Conservation (phyloP, 2,797 vertebrate genomes). For the Chiloscyllium punctatum region DNA sequence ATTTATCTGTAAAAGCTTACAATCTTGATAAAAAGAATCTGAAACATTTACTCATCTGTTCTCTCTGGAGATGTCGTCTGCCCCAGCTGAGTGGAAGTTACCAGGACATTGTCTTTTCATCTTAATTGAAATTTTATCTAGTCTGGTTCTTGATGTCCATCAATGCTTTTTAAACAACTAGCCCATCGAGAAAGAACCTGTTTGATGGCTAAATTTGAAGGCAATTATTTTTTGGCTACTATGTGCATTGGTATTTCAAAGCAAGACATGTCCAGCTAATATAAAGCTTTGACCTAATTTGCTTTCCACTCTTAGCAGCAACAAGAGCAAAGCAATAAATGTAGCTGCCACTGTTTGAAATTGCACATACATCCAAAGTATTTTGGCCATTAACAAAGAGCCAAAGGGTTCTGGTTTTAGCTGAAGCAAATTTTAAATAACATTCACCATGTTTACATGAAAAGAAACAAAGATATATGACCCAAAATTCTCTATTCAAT, state of each 20-base stretch:
- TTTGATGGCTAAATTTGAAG: not conserved
- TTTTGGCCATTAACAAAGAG: not conserved
- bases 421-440: not conserved
- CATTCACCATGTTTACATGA: not conserved
- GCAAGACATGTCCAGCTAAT: not conserved
- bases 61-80: not conserved
- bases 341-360: not conserved
- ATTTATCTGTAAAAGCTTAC: not conserved
- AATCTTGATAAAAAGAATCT: not conserved
- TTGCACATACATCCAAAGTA: not conserved
- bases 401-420: not conserved
- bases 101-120: not conserved
- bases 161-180: not conserved
- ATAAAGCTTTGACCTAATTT: not conserved
- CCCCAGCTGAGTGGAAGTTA: not conserved
- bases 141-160: not conserved
- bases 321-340: not conserved
- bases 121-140: not conserved
- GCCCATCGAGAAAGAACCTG: not conserved
- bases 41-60: not conserved
- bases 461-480: not conserved
- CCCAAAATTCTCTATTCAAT: not conserved
- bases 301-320: not conserved
- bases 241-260: not conserved
- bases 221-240: not conserved